Base-by-base conservation (phyloP, 2,888 invertebrate species). In the Caenorhabditis sp. region DNA sequence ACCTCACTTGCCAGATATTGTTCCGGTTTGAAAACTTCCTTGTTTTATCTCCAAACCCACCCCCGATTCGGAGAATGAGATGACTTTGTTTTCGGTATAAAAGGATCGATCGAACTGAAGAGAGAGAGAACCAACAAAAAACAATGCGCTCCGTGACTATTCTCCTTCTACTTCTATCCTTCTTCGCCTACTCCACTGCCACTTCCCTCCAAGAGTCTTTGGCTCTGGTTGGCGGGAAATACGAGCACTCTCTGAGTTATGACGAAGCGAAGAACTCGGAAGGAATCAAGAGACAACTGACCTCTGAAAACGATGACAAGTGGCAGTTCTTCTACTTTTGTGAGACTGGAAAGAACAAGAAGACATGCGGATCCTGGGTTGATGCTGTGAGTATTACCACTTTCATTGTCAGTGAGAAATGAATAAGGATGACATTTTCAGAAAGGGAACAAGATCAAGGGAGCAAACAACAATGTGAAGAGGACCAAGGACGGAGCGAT, bases 291-390 rank as follows among this genome's bases (percentile, higher is more conserved):
- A 40, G 60, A 40, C 24, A 13, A 2, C 9, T 61, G 60, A 18
- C 40, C n/a, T 37, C 15, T 15, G 37, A 4, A 2, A 40, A 40
- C 2, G 40, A 40, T 13, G 13, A 40, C 22, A 61, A 40, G 44
- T 61, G 60, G 60, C 60, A 61, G 60, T 61, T 61, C 60, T 61
- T 40, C 44, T 61, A 61, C n/a, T 61, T 61, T 22, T 61, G 60
- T 20, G 60, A 44, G 24, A 44, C 26, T 11, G 22, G 13, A 22
- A 61, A 61, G 60, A 61, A 61, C 26, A 44, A 40, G 13, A 44
- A 44, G 24, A 61, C 8, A n/a, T 61, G 60, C 44, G 60, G 60
- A 44, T 40, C 60, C 0, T 61, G 60, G 60, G 44, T 61, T 11
- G 60, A 61, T 37, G 44, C 22, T 13, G 60, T 61, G 13, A 11